These are phyloP conservation scores for Tangara arthus DNA, from an alignment of 2,797 vertebrate genomes.

Conservation along the genomic window DNA sequence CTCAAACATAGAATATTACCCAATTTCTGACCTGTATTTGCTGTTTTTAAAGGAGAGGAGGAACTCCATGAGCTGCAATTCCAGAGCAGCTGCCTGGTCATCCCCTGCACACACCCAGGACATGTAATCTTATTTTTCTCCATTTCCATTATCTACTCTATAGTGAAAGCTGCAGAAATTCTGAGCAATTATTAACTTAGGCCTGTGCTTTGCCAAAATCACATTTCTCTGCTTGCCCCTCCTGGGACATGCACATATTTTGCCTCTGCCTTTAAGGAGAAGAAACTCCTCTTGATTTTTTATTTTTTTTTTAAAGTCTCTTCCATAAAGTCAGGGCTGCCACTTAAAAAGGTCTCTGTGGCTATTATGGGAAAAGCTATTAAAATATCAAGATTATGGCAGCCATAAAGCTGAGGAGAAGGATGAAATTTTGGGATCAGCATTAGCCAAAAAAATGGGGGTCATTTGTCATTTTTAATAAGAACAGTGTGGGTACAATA, in stretches of 20 bases:
- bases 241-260: neutral
- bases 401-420: slow-evolving; percentile 43
- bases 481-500: slow-evolving; percentile 11
- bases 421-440: slow-evolving; percentile 37
- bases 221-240: neutral
- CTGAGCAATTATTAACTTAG: neutral
- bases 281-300: neutral
- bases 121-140: rapidly evolving
- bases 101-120: neutral
- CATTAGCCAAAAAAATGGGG: slow-evolving; percentile 12
- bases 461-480: slow-evolving; percentile 46
- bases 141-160: neutral
- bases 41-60: neutral
- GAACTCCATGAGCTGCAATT: neutral
- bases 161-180: neutral
- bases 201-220: neutral
- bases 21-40: neutral
- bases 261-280: neutral
- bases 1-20: neutral
- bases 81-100: too few relatives aligned
- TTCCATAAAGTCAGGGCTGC: slow-evolving; percentile 8
- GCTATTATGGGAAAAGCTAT: slow-evolving; percentile 48
- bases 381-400: slow-evolving; percentile 42
- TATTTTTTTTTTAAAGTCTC: neutral
- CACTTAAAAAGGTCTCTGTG: slow-evolving; percentile 20